Percentiles rank a stretch among this genome's conserved stretches.
Evolutionary conservation across 1,140 invertebrate genomes (phyloP).

Genomic region (Drosophila nigrodunni): DNA sequence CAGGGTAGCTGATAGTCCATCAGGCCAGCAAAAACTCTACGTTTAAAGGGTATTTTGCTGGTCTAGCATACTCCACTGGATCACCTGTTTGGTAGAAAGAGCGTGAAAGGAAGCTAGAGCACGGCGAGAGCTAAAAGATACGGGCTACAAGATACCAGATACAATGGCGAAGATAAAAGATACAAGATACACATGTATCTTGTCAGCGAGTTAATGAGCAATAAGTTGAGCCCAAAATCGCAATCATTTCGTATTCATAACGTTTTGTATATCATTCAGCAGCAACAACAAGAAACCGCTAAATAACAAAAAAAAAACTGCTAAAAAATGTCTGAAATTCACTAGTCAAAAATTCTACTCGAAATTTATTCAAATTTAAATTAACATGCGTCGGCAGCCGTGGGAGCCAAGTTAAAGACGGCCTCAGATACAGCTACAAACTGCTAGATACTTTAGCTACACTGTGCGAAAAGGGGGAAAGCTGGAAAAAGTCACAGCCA

Average conservation of each 20-base stretch:
- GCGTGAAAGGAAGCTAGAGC: not conserved
- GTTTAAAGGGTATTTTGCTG: not conserved
- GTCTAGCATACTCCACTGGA: not conserved
- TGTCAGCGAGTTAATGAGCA: slow-evolving; percentile 41
- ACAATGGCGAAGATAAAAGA: slow-evolving; percentile 9
- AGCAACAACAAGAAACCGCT: not conserved
- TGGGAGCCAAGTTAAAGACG: slow-evolving; percentile 56
- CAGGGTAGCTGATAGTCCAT: not conserved
- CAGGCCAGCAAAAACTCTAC: not conserved
- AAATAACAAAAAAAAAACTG: slow-evolving; percentile 19
- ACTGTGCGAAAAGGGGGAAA: too few relatives aligned
- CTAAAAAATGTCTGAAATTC: slow-evolving; percentile 19
- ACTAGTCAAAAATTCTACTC: slow-evolving; percentile 12
- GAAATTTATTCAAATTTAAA: slow-evolving; percentile 74
- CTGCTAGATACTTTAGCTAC: not conserved
- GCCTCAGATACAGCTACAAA: slow-evolving; percentile 21
- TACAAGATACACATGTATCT: slow-evolving; percentile 38
- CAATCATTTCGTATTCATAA: slow-evolving; percentile 26
- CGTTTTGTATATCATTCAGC: slow-evolving; percentile 21
- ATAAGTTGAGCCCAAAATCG: slow-evolving; percentile 49
- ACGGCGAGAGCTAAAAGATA: slow-evolving; percentile 22
- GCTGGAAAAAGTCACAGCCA: too few relatives aligned
- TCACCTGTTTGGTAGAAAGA: not conserved
- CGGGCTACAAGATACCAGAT: slow-evolving; percentile 14
- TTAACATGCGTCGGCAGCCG: slow-evolving; percentile 63